phyloP scores from a whole-genome alignment of 2,888 invertebrate species.

The Eilema griseolum region DNA sequence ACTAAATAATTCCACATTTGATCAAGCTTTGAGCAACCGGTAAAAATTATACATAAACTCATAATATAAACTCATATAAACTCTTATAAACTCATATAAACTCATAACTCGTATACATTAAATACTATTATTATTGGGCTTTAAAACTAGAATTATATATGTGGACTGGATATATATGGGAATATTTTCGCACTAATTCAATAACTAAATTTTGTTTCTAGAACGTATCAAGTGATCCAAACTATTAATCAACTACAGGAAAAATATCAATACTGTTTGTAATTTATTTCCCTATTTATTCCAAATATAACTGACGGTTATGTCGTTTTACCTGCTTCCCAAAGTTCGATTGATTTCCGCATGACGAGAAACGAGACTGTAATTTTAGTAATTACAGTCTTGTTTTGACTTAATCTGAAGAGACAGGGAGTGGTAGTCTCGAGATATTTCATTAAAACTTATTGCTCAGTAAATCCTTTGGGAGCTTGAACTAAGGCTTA shows the following conservation, averaged over 20 bases:
- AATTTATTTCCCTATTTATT: neutral
- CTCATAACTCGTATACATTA: too few relatives aligned
- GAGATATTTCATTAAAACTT: constrained; percentile 26
- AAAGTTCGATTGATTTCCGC: neutral
- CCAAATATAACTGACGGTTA: neutral
- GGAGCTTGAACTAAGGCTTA: constrained; percentile 11
- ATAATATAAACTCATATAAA: too few relatives aligned
- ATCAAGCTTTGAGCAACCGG: too few relatives aligned
- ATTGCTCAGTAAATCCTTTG: constrained; percentile 21
- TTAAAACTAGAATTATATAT: neutral
- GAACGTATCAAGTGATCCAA: neutral
- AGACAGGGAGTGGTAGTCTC: constrained; percentile 9
- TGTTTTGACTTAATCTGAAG: neutral
- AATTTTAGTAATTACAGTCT: neutral
- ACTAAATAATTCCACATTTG: too few relatives aligned
- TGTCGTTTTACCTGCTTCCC: neutral
- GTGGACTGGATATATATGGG: neutral
- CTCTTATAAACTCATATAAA: too few relatives aligned
- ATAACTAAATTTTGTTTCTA: neutral
- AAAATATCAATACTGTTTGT: neutral
- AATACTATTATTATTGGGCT: neutral
- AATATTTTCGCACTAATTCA: neutral
- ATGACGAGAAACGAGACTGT: too few relatives aligned
- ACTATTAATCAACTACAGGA: neutral
- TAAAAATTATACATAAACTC: too few relatives aligned